These are phyloP conservation scores for Rissa tridactyla DNA, from an alignment of 2,113 vertebrate species.

Conservation along the genomic window DNA sequence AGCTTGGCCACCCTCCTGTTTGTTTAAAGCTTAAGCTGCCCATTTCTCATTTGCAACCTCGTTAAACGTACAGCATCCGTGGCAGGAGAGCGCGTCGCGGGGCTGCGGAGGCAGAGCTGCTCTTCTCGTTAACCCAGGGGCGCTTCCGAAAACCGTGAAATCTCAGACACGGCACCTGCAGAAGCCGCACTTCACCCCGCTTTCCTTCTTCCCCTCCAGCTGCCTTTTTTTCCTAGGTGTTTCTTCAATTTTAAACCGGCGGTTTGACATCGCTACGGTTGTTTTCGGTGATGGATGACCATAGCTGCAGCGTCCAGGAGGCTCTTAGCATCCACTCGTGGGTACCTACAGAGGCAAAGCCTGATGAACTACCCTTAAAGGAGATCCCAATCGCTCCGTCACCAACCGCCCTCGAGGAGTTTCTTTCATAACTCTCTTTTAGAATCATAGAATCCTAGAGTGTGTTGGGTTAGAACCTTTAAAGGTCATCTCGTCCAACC, in stretches of 20 bases:
- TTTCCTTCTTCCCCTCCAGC: background rate
- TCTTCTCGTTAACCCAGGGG: background rate
- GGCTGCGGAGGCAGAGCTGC: background rate
- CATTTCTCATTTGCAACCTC: slow-evolving; percentile 7
- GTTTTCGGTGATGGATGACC: slow-evolving; percentile 12
- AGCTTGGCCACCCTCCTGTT: background rate
- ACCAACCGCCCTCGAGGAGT: background rate
- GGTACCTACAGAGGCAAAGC: background rate
- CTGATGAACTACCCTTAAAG: background rate
- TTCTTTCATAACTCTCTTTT: background rate
- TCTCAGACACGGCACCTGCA: background rate
- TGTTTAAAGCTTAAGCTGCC: background rate
- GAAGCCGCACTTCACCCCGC: background rate
- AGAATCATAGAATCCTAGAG: too few relatives aligned
- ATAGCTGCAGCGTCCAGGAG: slow-evolving; percentile 30
- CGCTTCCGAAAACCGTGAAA: background rate
- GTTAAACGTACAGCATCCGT: background rate
- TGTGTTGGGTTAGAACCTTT: too few relatives aligned
- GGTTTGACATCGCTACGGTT: background rate
- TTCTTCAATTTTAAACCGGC: background rate
- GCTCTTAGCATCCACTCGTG: slow-evolving; percentile 16
- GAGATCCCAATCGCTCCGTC: background rate
- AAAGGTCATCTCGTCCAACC: too few relatives aligned
- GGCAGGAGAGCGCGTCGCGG: background rate
- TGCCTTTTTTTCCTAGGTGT: background rate